Percentiles rank a stretch among this genome's conserved stretches.
Evolutionary conservation across 2,888 invertebrate species (phyloP).

Genomic region (Liposcelis brunnea): DNA sequence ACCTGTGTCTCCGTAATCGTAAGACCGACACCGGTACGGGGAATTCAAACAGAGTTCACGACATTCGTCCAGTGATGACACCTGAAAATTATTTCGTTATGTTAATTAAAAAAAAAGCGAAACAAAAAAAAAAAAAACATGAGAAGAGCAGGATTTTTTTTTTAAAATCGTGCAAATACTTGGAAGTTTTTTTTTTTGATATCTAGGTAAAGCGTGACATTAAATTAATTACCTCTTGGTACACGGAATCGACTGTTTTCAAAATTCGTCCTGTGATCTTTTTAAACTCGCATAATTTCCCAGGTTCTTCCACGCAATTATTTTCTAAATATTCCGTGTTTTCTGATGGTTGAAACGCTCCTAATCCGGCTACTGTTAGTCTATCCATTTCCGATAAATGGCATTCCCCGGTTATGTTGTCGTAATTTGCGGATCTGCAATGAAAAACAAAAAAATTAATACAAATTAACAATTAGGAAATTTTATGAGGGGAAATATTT

Average conservation of each 20-base stretch:
- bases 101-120: no score
- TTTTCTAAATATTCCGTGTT: slow-evolving; percentile 72
- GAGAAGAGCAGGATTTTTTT: no score
- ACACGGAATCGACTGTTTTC: slow-evolving; percentile 86
- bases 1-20: slow-evolving; percentile 85
- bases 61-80: slow-evolving; percentile 64
- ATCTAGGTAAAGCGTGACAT: no score
- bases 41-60: slow-evolving; percentile 76
- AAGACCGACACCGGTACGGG: slow-evolving; percentile 81
- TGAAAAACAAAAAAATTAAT: slow-evolving; percentile 14
- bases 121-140: no score
- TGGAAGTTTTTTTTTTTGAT: no score
- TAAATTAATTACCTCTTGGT: slow-evolving; percentile 55
- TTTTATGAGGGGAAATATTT: no score
- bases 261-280: slow-evolving; percentile 72
- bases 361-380: slow-evolving; percentile 68
- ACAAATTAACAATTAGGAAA: no score
- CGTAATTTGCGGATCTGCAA: slow-evolving; percentile 77
- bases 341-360: slow-evolving; percentile 52
- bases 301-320: slow-evolving; percentile 87
- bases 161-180: no score
- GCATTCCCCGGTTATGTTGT: slow-evolving; percentile 69
- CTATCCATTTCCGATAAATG: slow-evolving; percentile 83
- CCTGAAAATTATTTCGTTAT: not conserved
- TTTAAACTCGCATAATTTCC: slow-evolving; percentile 85